Base-by-base conservation (phyloP, 2,888 invertebrate genomes). In the Lasioglossum morio region DNA sequence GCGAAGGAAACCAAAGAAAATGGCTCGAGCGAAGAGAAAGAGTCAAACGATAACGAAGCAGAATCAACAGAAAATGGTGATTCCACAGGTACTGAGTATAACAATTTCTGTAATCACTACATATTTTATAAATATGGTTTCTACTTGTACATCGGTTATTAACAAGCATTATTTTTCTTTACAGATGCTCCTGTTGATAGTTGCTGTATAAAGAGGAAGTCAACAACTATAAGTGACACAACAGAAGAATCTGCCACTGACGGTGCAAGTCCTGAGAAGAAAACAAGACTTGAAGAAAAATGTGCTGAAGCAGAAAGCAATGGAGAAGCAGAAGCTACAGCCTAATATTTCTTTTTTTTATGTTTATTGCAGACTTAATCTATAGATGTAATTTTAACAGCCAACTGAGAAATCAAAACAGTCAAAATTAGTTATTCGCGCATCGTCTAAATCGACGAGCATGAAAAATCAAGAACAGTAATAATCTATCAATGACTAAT, bases 191-290 rank as follows among this genome's bases (percentile, higher is more conserved):
- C 93, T 40, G 90, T 82, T 43, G 95, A 95, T 77, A 95, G 94
- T 86, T 95, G 96, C 79, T 96, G 96, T 89, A 96, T 97, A 94
- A 97, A 97, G 95, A 97, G 97, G 96, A 97, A 97, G 96, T 97
- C 97, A 79, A 96, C 96, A 34, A 96, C 96, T 57, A 75, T 84
- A 46, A 93, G 84, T 14, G 94, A 95, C 72, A 90, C 92, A 72
- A 91, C 90, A 74, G 94, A 93, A 79, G 94, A 93, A 78, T 89
- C 91, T 72, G 92, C 94, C 14, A 94, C 94, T 46, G 97, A 97
- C 88, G 97, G 96, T 90, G 96, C 96, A 73, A 96, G 97, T 84
- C 97, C 97, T 14, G 97, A 97, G 93, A 97, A 97, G 95, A 97
- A 97, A 93, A 96, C 97, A 88, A 97, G 97, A 95, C 96, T 97